Percentiles rank a stretch among this genome's conserved stretches.
Evolutionary conservation across 2,797 vertebrate species (phyloP).

Genomic region (Ceyx erithaca): DNA sequence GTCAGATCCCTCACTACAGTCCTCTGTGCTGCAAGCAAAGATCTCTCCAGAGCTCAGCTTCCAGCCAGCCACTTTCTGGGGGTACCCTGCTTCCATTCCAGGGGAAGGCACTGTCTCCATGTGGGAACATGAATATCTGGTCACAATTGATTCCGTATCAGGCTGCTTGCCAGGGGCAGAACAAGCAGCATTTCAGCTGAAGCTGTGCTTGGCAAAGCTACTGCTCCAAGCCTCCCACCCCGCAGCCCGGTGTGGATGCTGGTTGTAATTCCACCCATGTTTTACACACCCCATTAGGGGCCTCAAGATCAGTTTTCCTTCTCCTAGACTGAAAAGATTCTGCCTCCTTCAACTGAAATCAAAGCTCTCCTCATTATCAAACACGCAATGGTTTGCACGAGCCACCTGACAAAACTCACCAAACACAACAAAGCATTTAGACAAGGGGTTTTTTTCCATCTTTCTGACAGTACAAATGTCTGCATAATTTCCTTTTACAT

Average conservation of each 20-base stretch:
- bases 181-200: background rate
- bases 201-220: slow-evolving; percentile 8
- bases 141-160: background rate
- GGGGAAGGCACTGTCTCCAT: background rate
- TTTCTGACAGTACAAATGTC: background rate
- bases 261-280: background rate
- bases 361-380: background rate
- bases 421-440: background rate
- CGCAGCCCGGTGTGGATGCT: background rate
- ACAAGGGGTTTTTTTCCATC: background rate
- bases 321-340: background rate
- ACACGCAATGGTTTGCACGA: accelerated
- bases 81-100: background rate
- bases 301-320: background rate
- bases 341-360: background rate
- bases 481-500: background rate
- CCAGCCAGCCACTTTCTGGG: background rate
- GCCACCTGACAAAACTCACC: background rate
- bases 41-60: background rate
- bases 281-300: background rate
- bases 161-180: background rate
- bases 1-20: background rate
- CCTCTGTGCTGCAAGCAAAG: background rate
- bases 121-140: background rate
- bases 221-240: background rate